Base-by-base conservation (phyloP, 2,888 invertebrate genomes). In the Lottia gigantea region DNA sequence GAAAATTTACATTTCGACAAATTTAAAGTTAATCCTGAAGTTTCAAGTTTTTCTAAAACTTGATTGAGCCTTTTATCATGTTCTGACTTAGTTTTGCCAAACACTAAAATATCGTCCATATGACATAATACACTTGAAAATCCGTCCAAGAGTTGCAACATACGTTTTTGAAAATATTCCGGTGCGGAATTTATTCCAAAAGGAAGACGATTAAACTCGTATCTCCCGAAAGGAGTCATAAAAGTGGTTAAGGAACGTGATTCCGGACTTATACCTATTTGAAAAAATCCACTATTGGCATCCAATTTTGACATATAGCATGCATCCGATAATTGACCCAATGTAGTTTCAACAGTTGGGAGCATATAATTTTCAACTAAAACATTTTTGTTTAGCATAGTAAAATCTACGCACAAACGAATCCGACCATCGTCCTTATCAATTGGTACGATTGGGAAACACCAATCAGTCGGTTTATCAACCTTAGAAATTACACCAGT, bases 141-240 rank as follows among this genome's bases (percentile, higher is more conserved):
- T 45, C 72, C 71, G 46, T 46, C 66, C 14, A 70, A n/a, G 7
- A 64, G 4, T 8, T 77, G 75, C 73, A 86, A 86, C 68, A 89
- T 68, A 3, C 79, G 80, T 80, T 88, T 87, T 77, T 88, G 86
- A 71, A 88, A 89, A 7, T 85, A 76, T 79, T 89, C 89, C 0
- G 87, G 87, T 7, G 89, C 90, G 65, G 86, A 87, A 3, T 68
- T 66, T 16, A 80, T 80, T 64, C 82, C 80, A 66, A 77, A 79
- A 12, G 79, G 75, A n/a, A 82, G 55, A 12, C 74, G 40, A 12
- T 70, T 61, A 66, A 74, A 80, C 25, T 72, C 61, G 47, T 67
- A 80, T 12, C 77, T 62, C 16, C 79, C 79, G 66, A 78, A 77
- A 31, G 76, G 77, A 4, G 77, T 77, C 14, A 74, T 73, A 62